Percentiles rank a stretch among this genome's conserved stretches.
phyloP scores from a whole-genome alignment of 2,113 vertebrate species.

The Turnix velox region DNA sequence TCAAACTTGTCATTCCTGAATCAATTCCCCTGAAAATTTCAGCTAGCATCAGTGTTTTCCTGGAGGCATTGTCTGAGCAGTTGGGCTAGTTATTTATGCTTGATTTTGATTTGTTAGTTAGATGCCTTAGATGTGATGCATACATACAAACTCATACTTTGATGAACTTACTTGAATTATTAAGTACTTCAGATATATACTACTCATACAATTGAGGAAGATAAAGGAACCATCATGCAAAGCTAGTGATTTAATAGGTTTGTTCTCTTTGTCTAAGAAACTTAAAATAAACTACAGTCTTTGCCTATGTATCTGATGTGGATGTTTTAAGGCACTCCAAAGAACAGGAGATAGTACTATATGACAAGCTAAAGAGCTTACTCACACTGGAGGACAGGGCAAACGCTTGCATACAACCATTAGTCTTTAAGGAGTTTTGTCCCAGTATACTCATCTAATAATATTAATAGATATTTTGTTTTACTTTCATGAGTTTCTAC shows the following conservation, averaged over 20 bases:
- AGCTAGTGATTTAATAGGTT: neutral
- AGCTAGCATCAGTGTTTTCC: neutral
- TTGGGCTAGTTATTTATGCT: neutral
- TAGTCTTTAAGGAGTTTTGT: neutral
- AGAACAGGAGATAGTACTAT: neutral
- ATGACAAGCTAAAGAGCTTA: neutral
- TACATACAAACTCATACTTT: neutral
- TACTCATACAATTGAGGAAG: neutral
- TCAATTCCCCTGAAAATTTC: neutral
- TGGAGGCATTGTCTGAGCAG: neutral
- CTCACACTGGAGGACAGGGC: neutral
- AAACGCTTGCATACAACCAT: neutral
- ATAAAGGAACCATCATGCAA: neutral
- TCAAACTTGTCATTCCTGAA: neutral
- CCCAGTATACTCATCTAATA: neutral
- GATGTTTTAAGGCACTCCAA: neutral
- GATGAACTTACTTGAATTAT: neutral
- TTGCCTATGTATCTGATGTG: neutral
- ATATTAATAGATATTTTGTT: neutral
- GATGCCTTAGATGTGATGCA: neutral
- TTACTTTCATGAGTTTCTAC: neutral
- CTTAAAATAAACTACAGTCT: neutral
- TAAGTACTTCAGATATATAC: neutral
- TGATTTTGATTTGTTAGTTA: neutral
- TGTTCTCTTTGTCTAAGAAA: neutral